These are phyloP conservation scores for Recurvirostra avosetta DNA, from an alignment of 2,113 vertebrate genomes.

Conservation along the genomic window DNA sequence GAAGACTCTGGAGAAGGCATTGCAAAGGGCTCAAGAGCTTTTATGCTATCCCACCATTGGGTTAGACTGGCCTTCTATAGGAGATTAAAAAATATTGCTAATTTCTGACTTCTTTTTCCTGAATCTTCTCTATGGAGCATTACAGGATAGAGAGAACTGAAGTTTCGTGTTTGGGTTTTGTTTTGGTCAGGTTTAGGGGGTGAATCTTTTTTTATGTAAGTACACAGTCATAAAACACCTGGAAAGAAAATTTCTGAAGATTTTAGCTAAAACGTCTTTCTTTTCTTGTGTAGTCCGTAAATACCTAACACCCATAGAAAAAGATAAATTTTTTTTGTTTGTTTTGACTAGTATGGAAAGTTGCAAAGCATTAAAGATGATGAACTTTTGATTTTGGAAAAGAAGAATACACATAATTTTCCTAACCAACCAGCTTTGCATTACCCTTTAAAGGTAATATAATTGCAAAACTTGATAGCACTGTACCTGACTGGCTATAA, in stretches of 20 bases:
- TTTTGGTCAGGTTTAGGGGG: not conserved
- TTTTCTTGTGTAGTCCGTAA: not conserved
- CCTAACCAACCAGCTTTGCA: not conserved
- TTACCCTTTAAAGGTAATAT: not conserved
- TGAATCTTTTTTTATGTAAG: not conserved
- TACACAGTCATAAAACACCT: not conserved
- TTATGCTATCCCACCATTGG: not conserved
- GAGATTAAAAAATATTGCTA: not conserved
- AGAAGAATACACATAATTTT: not conserved
- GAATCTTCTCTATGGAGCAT: not conserved
- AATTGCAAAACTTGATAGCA: not conserved
- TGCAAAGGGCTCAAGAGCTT: not conserved
- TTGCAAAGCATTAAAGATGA: not conserved
- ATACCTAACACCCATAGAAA: not conserved
- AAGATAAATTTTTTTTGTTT: not conserved
- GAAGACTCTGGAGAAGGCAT: not conserved
- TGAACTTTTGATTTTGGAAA: not conserved
- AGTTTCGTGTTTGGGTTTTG: not conserved
- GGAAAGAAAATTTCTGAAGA: not conserved
- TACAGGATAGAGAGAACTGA: not conserved
- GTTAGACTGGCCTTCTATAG: not conserved
- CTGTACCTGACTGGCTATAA: not conserved
- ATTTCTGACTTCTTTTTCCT: not conserved
- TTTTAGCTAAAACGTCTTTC: not conserved
- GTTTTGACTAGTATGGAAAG: not conserved